Percentiles rank a stretch among this genome's conserved stretches.
phyloP scores from a whole-genome alignment of 2,888 invertebrate genomes.

The Drosophila eohydei region DNA sequence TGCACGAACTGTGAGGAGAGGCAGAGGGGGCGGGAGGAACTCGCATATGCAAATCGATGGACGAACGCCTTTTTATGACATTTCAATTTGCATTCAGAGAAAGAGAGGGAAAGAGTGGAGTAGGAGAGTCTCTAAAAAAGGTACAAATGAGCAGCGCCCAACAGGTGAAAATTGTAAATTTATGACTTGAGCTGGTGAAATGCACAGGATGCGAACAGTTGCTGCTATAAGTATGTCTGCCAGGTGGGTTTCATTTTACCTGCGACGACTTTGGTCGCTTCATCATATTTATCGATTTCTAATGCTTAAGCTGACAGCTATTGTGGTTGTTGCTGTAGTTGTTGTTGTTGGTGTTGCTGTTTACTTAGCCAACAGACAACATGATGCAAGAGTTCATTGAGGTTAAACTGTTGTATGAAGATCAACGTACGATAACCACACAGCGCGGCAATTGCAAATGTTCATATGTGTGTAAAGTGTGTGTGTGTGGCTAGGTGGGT shows the following conservation, averaged over 20 bases:
- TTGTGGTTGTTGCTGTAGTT: conserved; percentile 33
- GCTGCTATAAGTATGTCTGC: conserved; percentile 50
- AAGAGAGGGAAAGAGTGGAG: neutral
- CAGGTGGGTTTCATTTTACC: conserved; percentile 26
- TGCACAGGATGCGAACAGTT: conserved; percentile 45
- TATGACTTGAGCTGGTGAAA: conserved; percentile 48
- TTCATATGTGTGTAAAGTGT: conserved; percentile 22
- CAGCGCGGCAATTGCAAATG: conserved; percentile 16
- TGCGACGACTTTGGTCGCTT: conserved; percentile 28
- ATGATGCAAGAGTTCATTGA: conserved; percentile 73
- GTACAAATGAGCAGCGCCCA: conserved; percentile 11
- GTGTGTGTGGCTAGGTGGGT: conserved; percentile 54
- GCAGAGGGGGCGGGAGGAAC: neutral
- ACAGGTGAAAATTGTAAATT: conserved; percentile 70
- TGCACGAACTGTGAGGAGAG: conserved; percentile 16
- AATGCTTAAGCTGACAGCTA: conserved; percentile 64
- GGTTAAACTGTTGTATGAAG: conserved; percentile 81
- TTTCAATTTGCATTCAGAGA: conserved; percentile 60
- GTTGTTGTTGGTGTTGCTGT: conserved; percentile 22
- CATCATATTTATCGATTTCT: conserved; percentile 73
- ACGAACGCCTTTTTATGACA: conserved; percentile 58
- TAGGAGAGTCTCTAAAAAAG: neutral
- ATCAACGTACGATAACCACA: conserved; percentile 68
- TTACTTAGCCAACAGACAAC: conserved; percentile 37
- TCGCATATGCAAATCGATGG: conserved; percentile 21